A percentile compares a stretch with the other conserved stretches of the same genome.
Conservation (phyloP, 2,888 invertebrate species). For the Pyralis farinalis region DNA sequence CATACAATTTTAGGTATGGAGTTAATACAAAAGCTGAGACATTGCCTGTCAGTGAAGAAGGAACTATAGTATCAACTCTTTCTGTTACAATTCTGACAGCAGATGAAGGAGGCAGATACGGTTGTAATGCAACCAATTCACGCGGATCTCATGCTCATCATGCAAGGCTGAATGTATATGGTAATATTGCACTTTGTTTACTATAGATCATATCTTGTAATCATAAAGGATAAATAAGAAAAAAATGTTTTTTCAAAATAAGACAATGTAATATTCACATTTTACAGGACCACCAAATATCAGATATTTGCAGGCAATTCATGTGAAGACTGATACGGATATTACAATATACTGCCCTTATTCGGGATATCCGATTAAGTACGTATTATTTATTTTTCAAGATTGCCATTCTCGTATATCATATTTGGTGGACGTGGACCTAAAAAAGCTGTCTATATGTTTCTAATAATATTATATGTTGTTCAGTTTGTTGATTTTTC, state of each 20-base stretch:
- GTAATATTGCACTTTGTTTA: too few species aligned
- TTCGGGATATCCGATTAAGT: constrained; percentile 91
- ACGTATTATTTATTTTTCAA: too few species aligned
- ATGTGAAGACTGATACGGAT: constrained; percentile 90
- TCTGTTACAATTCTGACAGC: constrained; percentile 89
- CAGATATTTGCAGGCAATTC: constrained; percentile 86
- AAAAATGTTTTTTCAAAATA: too few species aligned
- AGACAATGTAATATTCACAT: too few species aligned
- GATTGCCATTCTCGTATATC: too few species aligned
- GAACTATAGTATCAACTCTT: constrained; percentile 87
- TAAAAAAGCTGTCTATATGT: too few species aligned
- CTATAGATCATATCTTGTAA: too few species aligned
- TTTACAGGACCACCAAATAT: constrained; percentile 87
- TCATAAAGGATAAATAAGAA: too few species aligned
- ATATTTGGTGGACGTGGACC: too few species aligned
- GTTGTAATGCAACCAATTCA: constrained; percentile 89
- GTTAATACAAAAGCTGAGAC: constrained; percentile 70
- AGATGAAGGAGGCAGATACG: constrained; percentile 93
- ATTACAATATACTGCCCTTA: constrained; percentile 90
- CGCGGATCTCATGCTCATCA: constrained; percentile 87
- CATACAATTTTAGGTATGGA: constrained; percentile 45
- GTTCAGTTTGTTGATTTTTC: too few species aligned
- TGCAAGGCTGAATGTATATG: constrained; percentile 90
- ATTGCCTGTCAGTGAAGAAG: constrained; percentile 60
- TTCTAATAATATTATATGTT: too few species aligned